These are phyloP conservation scores for Leuciscus idus DNA, from an alignment of 2,113 vertebrate genomes.

Conservation along the genomic window DNA sequence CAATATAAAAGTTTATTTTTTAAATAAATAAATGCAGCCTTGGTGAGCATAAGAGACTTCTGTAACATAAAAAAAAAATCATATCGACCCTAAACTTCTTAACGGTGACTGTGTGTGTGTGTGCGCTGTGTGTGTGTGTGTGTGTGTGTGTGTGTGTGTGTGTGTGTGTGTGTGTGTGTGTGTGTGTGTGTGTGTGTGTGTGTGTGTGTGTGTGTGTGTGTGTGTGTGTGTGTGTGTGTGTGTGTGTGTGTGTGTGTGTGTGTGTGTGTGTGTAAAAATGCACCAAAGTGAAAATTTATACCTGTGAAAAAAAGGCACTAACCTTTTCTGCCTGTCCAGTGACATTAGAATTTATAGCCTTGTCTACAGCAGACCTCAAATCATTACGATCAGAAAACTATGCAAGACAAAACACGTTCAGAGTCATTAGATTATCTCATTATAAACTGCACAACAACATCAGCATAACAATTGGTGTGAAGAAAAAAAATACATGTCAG, in stretches of 20 bases:
- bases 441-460: neutral
- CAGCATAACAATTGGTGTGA: neutral
- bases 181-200: no score
- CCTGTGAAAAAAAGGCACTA: constrained; percentile 6
- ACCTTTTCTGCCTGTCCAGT: constrained; percentile 62
- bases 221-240: neutral
- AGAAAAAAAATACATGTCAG: neutral
- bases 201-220: no score
- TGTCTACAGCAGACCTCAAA: constrained; percentile 60
- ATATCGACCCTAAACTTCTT: neutral
- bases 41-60: neutral
- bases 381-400: constrained; percentile 60
- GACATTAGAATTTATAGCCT: constrained; percentile 61
- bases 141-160: no score
- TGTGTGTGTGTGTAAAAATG: neutral
- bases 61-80: neutral
- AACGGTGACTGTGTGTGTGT: neutral
- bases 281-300: neutral
- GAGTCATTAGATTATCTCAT: neutral
- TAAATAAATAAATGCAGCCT: neutral
- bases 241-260: no score
- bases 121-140: no score
- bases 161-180: no score
- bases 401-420: neutral
- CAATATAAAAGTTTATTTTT: neutral